These are phyloP conservation scores for Sceloporus undulatus DNA, from an alignment of 2,113 vertebrate species.

Conservation along the genomic window DNA sequence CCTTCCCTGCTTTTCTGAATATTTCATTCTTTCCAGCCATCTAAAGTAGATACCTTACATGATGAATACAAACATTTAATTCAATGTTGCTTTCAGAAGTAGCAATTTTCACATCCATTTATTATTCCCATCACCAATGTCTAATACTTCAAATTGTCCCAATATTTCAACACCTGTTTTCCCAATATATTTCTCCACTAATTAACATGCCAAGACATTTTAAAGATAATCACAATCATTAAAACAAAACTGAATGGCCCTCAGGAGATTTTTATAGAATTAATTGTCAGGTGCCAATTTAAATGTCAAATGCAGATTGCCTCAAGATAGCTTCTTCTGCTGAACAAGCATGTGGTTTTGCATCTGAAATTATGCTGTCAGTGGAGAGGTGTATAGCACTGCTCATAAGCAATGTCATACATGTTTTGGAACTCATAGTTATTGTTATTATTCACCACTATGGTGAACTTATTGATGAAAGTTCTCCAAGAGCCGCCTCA, in stretches of 20 bases:
- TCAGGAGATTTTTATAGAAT: not conserved
- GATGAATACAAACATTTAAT: too few relatives aligned
- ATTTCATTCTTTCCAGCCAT: not conserved
- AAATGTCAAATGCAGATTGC: slow-evolving; percentile 12
- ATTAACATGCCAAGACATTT: not conserved
- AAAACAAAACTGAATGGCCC: slow-evolving; percentile 1
- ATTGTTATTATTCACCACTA: too few relatives aligned
- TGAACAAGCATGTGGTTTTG: slow-evolving; percentile 19
- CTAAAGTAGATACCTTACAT: not conserved
- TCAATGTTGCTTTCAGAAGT: not conserved
- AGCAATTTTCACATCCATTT: not conserved
- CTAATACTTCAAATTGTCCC: not conserved
- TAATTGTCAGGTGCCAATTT: not conserved
- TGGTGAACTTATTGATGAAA: too few relatives aligned
- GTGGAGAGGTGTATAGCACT: too few relatives aligned
- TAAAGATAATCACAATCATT: not conserved
- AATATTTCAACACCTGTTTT: not conserved
- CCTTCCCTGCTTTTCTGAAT: not conserved
- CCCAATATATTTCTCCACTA: not conserved
- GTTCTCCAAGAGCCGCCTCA: too few relatives aligned
- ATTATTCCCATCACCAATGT: not conserved
- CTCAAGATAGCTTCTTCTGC: not conserved
- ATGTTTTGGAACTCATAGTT: not conserved
- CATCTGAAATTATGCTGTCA: not conserved
- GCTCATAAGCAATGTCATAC: not conserved